These are phyloP conservation scores for Orthonyx spaldingii DNA, from an alignment of 2,113 vertebrate genomes.

Conservation along the genomic window DNA sequence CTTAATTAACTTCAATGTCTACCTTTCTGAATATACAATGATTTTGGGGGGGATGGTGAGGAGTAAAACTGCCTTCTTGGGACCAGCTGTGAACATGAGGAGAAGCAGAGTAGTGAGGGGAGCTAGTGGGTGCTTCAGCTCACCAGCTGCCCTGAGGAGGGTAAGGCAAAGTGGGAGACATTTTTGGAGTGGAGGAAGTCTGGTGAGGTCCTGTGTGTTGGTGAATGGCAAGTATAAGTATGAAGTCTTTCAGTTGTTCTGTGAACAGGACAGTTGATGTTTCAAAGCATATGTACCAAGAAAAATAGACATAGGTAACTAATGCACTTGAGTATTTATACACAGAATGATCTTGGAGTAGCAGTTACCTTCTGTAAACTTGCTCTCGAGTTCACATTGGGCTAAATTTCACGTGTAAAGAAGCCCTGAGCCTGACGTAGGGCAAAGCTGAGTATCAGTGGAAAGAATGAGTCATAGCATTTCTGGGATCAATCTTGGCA, in stretches of 20 bases:
- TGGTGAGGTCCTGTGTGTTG: not conserved
- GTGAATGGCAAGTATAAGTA: not conserved
- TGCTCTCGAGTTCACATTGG: not conserved
- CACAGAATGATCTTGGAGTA: not conserved
- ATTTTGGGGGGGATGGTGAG: not conserved
- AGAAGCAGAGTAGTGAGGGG: not conserved
- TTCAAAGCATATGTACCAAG: not conserved
- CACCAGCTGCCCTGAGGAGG: accelerated
- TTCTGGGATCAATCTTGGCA: not conserved
- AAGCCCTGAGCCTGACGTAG: not conserved
- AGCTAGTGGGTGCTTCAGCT: not conserved
- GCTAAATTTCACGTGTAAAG: not conserved
- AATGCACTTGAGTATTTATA: not conserved
- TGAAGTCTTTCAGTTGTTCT: not conserved
- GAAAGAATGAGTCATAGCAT: not conserved
- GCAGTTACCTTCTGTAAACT: not conserved
- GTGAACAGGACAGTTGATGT: not conserved
- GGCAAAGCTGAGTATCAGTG: not conserved
- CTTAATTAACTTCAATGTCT: not conserved
- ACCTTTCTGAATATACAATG: not conserved
- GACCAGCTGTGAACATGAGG: not conserved
- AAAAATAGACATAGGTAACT: not conserved
- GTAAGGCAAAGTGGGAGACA: not conserved
- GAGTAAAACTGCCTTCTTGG: not conserved
- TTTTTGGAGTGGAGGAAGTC: not conserved